Conservation (phyloP, 1,140 invertebrate genomes). For the Wasmannia auropunctata region DNA sequence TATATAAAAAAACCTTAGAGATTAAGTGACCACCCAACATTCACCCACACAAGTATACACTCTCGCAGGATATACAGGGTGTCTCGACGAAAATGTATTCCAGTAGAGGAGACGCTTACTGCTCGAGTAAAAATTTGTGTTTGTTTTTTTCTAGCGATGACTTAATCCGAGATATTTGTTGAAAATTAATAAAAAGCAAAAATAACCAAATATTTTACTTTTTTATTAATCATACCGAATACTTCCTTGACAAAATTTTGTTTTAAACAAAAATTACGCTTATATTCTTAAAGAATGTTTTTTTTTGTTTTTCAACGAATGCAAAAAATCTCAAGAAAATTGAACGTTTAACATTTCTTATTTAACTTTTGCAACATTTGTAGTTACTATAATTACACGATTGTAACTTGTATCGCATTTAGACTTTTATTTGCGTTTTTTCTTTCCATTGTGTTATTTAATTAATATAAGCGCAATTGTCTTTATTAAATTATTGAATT, state of each 20-base stretch:
- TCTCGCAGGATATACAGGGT: constrained; percentile 61
- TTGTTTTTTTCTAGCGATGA: constrained; percentile 56
- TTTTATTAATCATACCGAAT: constrained; percentile 7
- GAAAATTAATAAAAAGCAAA: constrained; percentile 58
- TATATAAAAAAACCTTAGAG: constrained; percentile 79
- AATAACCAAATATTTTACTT: constrained; percentile 41
- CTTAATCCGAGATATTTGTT: constrained; percentile 54
- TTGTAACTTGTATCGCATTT: background rate
- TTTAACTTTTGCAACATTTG: background rate
- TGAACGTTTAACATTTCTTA: background rate
- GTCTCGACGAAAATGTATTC: constrained; percentile 57
- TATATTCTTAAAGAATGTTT: background rate
- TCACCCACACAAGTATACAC: constrained; percentile 64
- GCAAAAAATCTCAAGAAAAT: background rate
- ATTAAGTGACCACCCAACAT: constrained; percentile 72
- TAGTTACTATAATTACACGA: background rate
- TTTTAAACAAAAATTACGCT: background rate
- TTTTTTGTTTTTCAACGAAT: background rate
- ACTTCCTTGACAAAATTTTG: background rate
- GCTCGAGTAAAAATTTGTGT: constrained; percentile 55
- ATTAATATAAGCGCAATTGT: background rate
- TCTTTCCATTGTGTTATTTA: background rate
- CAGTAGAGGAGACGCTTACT: constrained; percentile 60
- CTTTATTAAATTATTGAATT: background rate
- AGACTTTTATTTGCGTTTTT: background rate